A percentile compares a stretch with the other conserved stretches of the same genome.
Conservation (phyloP, 2,797 vertebrate species). For the Podarcis lilfordi region DNA sequence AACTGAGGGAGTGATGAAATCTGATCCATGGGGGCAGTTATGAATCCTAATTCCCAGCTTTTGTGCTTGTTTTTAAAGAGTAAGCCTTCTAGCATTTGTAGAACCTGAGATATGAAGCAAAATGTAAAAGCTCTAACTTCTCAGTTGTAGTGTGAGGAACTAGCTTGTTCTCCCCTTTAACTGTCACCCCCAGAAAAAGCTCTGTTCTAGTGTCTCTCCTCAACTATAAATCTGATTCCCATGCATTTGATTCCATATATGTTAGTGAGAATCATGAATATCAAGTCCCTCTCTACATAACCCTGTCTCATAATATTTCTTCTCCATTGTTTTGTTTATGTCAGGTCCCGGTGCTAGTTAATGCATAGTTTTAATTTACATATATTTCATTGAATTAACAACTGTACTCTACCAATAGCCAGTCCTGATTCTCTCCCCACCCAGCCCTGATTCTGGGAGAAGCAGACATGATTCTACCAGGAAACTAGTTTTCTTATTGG, state of each 20-base stretch:
- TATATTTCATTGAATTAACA: not conserved
- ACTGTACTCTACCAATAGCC: not conserved
- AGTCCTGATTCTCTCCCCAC: not conserved
- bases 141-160: not conserved
- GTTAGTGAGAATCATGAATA: not conserved
- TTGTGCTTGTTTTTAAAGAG: too few relatives aligned
- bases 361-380: not conserved
- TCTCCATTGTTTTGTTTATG: not conserved
- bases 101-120: too few relatives aligned
- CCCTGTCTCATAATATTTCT: too few relatives aligned
- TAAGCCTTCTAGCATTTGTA: too few relatives aligned
- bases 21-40: not conserved
- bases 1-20: not conserved
- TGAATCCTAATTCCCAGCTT: too few relatives aligned
- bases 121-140: too few relatives aligned
- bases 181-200: not conserved
- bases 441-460: not conserved
- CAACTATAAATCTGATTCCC: not conserved
- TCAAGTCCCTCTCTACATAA: not conserved
- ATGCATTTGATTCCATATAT: not conserved
- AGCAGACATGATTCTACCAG: not conserved
- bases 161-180: not conserved
- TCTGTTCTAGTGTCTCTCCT: not conserved
- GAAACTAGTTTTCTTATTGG: conserved; percentile 1
- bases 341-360: not conserved